Percentiles rank a stretch among this genome's conserved stretches.
Evolutionary conservation across 2,113 vertebrate species (phyloP).

Genomic region (Melanotaenia duboulayi): DNA sequence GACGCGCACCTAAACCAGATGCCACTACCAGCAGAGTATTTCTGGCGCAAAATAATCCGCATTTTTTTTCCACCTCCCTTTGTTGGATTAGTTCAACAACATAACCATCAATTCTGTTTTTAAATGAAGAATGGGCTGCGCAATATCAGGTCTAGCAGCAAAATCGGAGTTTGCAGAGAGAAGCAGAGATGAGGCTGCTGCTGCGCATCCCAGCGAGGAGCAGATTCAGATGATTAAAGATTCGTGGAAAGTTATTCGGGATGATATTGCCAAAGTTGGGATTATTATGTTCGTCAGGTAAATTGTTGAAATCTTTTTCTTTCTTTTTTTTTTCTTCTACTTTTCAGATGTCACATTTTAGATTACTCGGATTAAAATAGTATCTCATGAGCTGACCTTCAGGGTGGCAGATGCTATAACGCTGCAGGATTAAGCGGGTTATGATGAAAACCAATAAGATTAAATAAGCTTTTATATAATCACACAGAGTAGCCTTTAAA

Average conservation of each 20-base stretch:
- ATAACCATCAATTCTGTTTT: neutral
- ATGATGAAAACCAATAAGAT: neutral
- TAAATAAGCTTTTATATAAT: neutral
- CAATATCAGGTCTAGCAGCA: conserved; percentile 78
- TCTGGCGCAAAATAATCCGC: neutral
- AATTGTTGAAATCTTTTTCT: conserved; percentile 13
- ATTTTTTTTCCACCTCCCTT: neutral
- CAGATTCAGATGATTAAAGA: conserved; percentile 82
- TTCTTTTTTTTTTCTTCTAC: neutral
- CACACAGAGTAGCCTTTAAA: neutral
- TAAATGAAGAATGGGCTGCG: conserved; percentile 81
- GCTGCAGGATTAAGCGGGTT: neutral
- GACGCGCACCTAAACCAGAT: conserved; percentile 31
- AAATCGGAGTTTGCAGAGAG: conserved; percentile 65
- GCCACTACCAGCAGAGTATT: conserved; percentile 12
- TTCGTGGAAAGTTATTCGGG: conserved; percentile 86
- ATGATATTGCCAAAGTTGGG: conserved; percentile 86
- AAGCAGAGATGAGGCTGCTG: conserved; percentile 48
- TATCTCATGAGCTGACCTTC: neutral
- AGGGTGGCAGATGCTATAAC: neutral
- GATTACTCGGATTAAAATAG: neutral
- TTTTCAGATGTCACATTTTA: neutral
- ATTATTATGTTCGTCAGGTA: conserved; percentile 87
- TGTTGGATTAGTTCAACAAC: too few species aligned
- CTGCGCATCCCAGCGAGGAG: conserved; percentile 57